Conservation (phyloP, 2,113 vertebrate genomes). For the Scatophagus argus region DNA sequence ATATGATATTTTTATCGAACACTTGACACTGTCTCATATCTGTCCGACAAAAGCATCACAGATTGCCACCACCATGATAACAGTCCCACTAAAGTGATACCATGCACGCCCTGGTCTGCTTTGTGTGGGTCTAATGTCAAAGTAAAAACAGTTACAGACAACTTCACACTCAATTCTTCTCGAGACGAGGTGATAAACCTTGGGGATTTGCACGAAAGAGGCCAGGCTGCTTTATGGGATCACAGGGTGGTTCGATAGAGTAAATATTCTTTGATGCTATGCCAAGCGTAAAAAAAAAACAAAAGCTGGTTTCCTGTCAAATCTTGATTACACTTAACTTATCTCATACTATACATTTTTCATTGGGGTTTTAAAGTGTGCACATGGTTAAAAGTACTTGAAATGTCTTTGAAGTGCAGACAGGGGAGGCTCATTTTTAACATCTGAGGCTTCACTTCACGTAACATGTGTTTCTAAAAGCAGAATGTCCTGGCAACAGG, state of each 20-base stretch:
- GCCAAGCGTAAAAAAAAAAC: slow-evolving; percentile 4
- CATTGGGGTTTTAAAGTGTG: not conserved
- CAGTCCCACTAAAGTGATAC: slow-evolving; percentile 15
- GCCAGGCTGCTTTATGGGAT: slow-evolving; percentile 18
- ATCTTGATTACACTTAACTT: slow-evolving; percentile 10
- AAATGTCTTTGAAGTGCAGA: not conserved
- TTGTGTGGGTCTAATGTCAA: slow-evolving; percentile 26
- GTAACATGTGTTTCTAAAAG: slow-evolving; percentile 13
- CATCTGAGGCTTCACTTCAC: not conserved
- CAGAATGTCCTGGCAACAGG: not conserved
- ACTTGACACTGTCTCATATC: slow-evolving; percentile 4
- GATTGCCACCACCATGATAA: slow-evolving; percentile 7
- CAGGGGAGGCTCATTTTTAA: not conserved
- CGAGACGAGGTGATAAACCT: slow-evolving; percentile 41
- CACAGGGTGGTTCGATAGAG: slow-evolving; percentile 1
- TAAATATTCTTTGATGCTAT: slow-evolving; percentile 28
- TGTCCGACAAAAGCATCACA: slow-evolving; percentile 8
- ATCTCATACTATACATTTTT: not conserved
- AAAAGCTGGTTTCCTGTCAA: not conserved
- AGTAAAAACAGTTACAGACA: slow-evolving; percentile 4
- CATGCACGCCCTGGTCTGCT: not conserved
- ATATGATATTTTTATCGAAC: slow-evolving; percentile 1
- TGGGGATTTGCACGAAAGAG: slow-evolving; percentile 46
- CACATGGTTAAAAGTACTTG: not conserved
- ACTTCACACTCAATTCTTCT: slow-evolving; percentile 1